Percentiles rank a stretch among this genome's conserved stretches.
phyloP scores from a whole-genome alignment of 2,888 invertebrate genomes.

The Minunthozetes semirufus region DNA sequence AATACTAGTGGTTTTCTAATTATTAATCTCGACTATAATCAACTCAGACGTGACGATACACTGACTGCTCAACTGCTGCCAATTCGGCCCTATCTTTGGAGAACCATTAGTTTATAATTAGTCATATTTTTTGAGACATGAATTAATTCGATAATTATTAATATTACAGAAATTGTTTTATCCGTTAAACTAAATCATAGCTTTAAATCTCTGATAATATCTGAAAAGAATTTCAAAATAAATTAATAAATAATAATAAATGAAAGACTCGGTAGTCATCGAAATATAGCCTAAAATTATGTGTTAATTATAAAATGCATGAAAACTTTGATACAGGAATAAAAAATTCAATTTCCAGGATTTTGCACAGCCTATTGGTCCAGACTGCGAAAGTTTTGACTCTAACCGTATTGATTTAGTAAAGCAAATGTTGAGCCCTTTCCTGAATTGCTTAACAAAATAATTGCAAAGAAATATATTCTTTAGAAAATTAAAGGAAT shows the following conservation, averaged over 20 bases:
- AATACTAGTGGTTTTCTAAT: not conserved
- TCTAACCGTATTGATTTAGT: too few species aligned
- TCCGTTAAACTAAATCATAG: not conserved
- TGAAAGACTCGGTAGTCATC: not conserved
- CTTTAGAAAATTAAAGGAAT: slow-evolving; percentile 15
- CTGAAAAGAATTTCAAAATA: not conserved
- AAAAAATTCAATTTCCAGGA: too few species aligned
- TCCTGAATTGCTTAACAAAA: not conserved
- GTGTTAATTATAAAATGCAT: not conserved
- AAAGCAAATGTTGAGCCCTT: not conserved
- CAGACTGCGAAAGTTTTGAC: too few species aligned
- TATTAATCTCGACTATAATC: slow-evolving; percentile 13
- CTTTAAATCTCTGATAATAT: too few species aligned
- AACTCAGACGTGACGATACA: slow-evolving; percentile 11
- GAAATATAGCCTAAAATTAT: not conserved
- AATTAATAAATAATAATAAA: not conserved
- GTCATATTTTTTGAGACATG: not conserved
- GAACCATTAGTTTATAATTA: slow-evolving; percentile 5
- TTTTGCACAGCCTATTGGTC: too few species aligned
- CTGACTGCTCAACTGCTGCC: not conserved
- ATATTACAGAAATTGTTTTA: not conserved
- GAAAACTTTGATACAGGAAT: too few species aligned
- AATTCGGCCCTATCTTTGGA: not conserved
- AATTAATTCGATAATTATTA: slow-evolving; percentile 2
- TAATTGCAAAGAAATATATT: not conserved